Evolutionary conservation across 2,113 vertebrate genomes (phyloP).

Genomic region (Channa argus): DNA sequence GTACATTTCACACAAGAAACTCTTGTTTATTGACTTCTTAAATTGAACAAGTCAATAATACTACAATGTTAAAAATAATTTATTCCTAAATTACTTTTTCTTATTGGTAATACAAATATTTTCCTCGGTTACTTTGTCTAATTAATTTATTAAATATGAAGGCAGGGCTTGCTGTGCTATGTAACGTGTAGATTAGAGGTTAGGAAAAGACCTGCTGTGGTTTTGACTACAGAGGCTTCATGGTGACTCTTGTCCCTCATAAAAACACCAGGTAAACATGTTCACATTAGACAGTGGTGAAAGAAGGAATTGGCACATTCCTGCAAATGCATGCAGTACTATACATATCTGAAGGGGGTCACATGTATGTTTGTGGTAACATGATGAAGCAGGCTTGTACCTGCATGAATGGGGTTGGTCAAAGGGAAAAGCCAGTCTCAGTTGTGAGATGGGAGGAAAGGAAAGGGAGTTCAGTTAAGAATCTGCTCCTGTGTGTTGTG

Average conservation of each 20-base stretch:
- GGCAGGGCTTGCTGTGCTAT: conserved; percentile 52
- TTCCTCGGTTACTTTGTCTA: too few species aligned
- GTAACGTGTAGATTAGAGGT: conserved; percentile 67
- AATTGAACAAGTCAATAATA: too few species aligned
- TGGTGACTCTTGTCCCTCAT: conserved; percentile 54
- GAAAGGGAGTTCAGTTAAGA: conserved; percentile 55
- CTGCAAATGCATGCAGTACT: not conserved
- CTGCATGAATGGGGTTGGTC: not conserved
- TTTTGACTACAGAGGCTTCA: conserved; percentile 46
- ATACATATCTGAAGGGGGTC: not conserved
- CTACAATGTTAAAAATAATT: too few species aligned
- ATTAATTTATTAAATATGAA: conserved; percentile 3
- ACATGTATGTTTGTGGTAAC: conserved; percentile 5
- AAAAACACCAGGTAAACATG: conserved; percentile 5
- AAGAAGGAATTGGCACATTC: not conserved
- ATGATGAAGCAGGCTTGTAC: conserved; percentile 24
- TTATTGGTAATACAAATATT: too few species aligned
- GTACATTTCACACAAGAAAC: too few species aligned
- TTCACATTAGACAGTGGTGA: not conserved
- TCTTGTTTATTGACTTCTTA: too few species aligned
- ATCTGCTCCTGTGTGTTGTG: conserved; percentile 40
- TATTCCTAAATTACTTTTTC: too few species aligned
- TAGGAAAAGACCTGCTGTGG: conserved; percentile 27
- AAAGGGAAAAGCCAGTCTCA: not conserved
- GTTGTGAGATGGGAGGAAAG: conserved; percentile 20